These are phyloP conservation scores for Lophotis ruficrista DNA, from an alignment of 2,113 vertebrate genomes.

Conservation along the genomic window DNA sequence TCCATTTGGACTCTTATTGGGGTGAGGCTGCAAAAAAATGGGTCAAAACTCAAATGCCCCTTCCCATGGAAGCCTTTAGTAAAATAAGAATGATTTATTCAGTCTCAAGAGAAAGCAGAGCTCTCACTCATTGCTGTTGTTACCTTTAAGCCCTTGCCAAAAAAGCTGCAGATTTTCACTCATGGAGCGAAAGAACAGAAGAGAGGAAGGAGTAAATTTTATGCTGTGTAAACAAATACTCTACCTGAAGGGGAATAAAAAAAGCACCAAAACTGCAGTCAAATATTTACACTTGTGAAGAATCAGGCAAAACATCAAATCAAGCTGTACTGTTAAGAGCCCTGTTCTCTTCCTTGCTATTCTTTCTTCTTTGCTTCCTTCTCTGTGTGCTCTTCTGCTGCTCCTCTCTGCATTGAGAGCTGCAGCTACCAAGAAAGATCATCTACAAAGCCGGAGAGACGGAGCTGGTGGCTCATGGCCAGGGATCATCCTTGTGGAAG, in stretches of 20 bases:
- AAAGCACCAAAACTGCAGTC: conserved; percentile 39
- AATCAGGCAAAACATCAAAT: conserved; percentile 64
- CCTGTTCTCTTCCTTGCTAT: neutral
- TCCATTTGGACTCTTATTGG: neutral
- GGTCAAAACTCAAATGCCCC: neutral
- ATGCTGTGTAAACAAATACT: conserved; percentile 54
- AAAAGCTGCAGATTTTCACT: conserved; percentile 27
- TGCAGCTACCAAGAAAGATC: neutral
- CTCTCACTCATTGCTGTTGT: neutral
- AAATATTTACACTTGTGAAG: conserved; percentile 68
- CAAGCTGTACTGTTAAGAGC: conserved; percentile 35
- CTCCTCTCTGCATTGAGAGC: neutral
- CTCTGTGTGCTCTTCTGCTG: neutral
- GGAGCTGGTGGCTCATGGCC: neutral
- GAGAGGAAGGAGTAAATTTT: conserved; percentile 39
- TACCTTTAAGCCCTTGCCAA: conserved; percentile 6
- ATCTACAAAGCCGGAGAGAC: neutral
- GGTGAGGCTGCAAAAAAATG: neutral
- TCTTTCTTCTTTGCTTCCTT: neutral
- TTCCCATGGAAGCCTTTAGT: neutral
- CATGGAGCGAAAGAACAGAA: neutral
- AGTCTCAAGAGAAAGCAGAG: neutral
- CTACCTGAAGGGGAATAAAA: conserved; percentile 59
- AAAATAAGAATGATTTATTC: neutral
- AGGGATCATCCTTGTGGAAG: neutral